Conservation (phyloP, 2,888 invertebrate species). For the Apamea sordens region DNA sequence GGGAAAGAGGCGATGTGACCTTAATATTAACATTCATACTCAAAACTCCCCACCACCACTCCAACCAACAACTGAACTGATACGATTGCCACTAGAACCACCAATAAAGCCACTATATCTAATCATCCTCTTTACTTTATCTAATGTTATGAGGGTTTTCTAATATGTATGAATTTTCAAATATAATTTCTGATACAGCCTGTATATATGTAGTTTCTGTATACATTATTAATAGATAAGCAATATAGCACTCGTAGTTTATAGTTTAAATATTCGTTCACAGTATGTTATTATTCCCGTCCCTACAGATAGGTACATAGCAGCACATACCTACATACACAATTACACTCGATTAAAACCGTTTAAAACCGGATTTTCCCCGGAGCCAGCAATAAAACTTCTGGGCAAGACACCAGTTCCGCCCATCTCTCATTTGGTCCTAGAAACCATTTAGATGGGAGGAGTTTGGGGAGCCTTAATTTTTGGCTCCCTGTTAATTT, state of each 20-base stretch:
- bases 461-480: slow-evolving; percentile 68
- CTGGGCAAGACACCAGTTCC: slow-evolving; percentile 77
- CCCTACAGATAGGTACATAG: not conserved
- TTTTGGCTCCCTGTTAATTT: slow-evolving; percentile 71
- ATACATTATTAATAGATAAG: not conserved
- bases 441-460: slow-evolving; percentile 74
- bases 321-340: slow-evolving; percentile 15
- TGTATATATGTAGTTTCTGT: no score
- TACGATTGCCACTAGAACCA: no score
- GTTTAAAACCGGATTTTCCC: slow-evolving; percentile 66
- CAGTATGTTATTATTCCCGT: not conserved
- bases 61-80: no score
- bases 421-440: slow-evolving; percentile 82
- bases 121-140: no score
- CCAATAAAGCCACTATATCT: no score
- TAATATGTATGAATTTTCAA: no score
- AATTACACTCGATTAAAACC: slow-evolving; percentile 59
- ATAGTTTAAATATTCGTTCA: not conserved
- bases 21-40: no score
- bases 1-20: no score
- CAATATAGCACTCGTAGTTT: not conserved
- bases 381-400: slow-evolving; percentile 77
- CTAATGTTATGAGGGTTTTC: no score
- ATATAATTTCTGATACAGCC: no score
- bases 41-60: no score